Percentiles rank a stretch among this genome's conserved stretches.
Conservation (phyloP, 1,140 invertebrate genomes). For the Scylla paramamosain region DNA sequence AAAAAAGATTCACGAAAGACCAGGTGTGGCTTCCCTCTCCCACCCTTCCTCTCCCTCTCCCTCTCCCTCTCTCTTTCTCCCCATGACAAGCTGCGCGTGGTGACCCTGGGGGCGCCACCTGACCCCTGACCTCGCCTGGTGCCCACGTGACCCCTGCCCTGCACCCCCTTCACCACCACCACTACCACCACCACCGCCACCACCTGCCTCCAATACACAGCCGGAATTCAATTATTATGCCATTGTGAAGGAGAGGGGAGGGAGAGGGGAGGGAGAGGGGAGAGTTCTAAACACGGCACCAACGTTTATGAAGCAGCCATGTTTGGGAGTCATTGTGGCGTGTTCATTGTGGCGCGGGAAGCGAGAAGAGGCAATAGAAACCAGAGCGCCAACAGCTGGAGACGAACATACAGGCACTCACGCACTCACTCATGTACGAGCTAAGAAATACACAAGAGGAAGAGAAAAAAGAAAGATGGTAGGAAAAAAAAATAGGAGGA, state of each 20-base stretch:
- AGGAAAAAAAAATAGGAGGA: too few relatives aligned
- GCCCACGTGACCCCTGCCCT: conserved; percentile 5
- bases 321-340: neutral
- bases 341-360: neutral
- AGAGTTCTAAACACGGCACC: conserved; percentile 27
- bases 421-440: neutral
- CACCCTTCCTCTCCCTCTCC: neutral
- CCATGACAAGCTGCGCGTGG: conserved; percentile 39
- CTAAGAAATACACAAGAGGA: too few relatives aligned
- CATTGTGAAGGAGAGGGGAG: conserved; percentile 13
- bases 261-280: neutral
- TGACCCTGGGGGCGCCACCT: conserved; percentile 38
- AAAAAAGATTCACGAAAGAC: neutral
- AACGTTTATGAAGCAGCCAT: neutral
- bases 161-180: neutral
- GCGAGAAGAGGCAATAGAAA: neutral
- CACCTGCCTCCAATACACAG: conserved; percentile 49
- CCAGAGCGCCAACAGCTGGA: neutral
- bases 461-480: neutral
- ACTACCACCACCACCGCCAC: neutral
- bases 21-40: neutral
- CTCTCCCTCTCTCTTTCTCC: neutral
- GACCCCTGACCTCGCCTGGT: conserved; percentile 42
- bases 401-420: neutral
- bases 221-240: conserved; percentile 52